These are phyloP conservation scores for Fregata magnificens DNA, from an alignment of 2,113 vertebrate genomes.

Conservation along the genomic window DNA sequence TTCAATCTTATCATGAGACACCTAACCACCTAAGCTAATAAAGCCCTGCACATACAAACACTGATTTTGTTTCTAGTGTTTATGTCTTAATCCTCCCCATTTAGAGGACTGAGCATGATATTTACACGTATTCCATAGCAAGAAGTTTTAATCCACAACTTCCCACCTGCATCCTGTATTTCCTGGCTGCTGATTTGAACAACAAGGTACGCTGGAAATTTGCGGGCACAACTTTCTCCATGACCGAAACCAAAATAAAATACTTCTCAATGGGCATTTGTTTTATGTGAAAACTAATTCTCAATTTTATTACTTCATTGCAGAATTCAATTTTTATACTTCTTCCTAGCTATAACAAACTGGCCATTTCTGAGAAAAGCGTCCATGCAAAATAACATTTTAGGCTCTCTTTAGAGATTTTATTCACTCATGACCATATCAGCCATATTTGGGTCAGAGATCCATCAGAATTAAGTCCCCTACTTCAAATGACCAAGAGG, in stretches of 20 bases:
- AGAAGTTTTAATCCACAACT: background rate
- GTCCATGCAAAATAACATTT: background rate
- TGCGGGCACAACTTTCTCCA: background rate
- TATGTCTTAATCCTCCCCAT: background rate
- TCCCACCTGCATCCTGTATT: background rate
- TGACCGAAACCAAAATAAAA: background rate
- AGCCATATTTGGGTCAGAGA: background rate
- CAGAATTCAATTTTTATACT: background rate
- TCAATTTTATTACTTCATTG: background rate
- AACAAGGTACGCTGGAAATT: background rate
- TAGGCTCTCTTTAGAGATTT: background rate
- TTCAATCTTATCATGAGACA: background rate
- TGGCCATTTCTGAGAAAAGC: background rate
- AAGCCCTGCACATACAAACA: background rate
- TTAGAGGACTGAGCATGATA: background rate
- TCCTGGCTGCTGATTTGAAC: background rate
- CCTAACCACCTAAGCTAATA: background rate
- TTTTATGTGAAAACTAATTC: background rate
- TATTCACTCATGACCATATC: background rate
- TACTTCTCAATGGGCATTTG: background rate
- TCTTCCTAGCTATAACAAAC: background rate
- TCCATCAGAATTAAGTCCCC: background rate
- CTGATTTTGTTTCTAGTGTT: background rate
- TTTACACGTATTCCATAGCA: background rate
- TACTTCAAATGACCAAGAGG: background rate